Evolutionary conservation across 2,113 vertebrate genomes (phyloP), one percentile per base, ranked within the genome.

Genomic region (Taxidea taxus): DNA sequence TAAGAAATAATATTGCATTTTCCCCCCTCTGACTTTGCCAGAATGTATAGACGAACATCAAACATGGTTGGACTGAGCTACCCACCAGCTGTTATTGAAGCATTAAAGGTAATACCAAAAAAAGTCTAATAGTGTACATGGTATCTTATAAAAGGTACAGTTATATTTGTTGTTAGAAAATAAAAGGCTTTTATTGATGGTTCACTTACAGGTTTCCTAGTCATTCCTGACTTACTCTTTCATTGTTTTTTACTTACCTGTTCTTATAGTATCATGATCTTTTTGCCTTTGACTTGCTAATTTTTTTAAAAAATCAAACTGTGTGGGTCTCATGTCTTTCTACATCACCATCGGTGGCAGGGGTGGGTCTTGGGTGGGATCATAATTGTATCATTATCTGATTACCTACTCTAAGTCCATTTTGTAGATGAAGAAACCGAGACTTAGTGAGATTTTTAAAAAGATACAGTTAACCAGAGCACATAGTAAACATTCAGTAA

Each of bases 61-160:
- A 99, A 99, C 98, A 99, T 99, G 99, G 99, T 99, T 90, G 99
- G 99, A 97, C 99, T 99, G 97, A 99, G 99, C 98, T 99, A 99
- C 98, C 99, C 99, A 18, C 97, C 99, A 62, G 98, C 99, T 97
- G 99, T 99, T 97, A 99, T 99, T 98, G 99, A 99, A 97, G 99
- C 99, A 92, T 98, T 99, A 66, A 99, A 99, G 99, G 99, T 99
- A 99, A 99, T 90, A 7, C 31, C 0, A 25, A 12, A 56, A 18
- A 89, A 72, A 44, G 1, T 34, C 56, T 87, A 23, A 70, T 18
- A 84, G 0, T 80, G 42, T 51, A 23, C 0, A n/a, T 15, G 5
- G 27, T 77, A 72, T n/a, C 6, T 12, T 54, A 51, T 77, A 66
- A 72, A 93, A 81, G 62, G 18, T 49, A 27, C 0, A 87, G 31